These are phyloP conservation scores for Eublepharis macularius DNA, from an alignment of 2,113 vertebrate genomes.

Conservation along the genomic window DNA sequence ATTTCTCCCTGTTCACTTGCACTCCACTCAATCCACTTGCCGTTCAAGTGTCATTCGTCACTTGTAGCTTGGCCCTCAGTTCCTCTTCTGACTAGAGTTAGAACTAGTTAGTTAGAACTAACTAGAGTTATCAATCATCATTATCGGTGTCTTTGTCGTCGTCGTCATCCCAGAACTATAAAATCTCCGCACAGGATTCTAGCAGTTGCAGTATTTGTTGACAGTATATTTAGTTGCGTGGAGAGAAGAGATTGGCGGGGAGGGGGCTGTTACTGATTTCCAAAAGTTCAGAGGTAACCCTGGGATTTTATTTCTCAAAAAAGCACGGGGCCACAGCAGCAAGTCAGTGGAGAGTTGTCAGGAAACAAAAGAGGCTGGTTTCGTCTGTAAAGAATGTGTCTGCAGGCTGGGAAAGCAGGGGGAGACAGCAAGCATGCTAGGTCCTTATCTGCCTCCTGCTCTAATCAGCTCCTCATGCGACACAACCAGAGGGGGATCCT, in stretches of 20 bases:
- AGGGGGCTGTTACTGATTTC: neutral
- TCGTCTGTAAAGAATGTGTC: neutral
- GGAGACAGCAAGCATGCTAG: fast-evolving
- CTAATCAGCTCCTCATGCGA: neutral
- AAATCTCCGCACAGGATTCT: neutral
- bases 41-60: too few relatives aligned
- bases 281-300: neutral
- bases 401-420: slow-evolving; percentile 24
- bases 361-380: slow-evolving; percentile 4
- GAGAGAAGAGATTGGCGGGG: too few relatives aligned
- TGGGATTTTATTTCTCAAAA: neutral
- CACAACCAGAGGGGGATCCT: neutral
- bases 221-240: neutral
- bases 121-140: too few relatives aligned
- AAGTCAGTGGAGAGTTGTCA: neutral
- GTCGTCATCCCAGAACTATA: neutral
- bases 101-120: too few relatives aligned
- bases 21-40: too few relatives aligned
- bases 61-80: too few relatives aligned
- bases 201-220: neutral
- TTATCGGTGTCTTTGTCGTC: too few relatives aligned
- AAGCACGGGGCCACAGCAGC: neutral
- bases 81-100: too few relatives aligned
- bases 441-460: neutral
- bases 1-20: too few relatives aligned